Percentiles rank a stretch among this genome's conserved stretches.
Evolutionary conservation across 2,113 vertebrate species (phyloP).

Genomic region (Dipodomys spectabilis): DNA sequence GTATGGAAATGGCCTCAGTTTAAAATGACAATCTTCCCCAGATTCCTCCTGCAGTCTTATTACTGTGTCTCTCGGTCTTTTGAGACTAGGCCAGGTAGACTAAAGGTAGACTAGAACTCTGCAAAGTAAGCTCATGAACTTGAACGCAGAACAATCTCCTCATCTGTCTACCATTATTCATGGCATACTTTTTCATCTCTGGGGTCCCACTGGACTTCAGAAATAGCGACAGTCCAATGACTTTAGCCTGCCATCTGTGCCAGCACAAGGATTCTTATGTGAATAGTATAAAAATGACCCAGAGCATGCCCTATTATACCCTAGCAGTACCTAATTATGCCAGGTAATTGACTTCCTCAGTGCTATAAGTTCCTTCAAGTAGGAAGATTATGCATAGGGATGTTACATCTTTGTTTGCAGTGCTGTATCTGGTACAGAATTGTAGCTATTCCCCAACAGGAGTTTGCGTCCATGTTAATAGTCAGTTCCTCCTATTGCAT

Average conservation of each 20-base stretch:
- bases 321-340: not conserved
- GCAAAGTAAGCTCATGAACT: not conserved
- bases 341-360: not conserved
- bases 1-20: not conserved
- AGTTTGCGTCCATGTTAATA: not conserved
- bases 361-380: not conserved
- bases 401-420: not conserved
- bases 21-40: not conserved
- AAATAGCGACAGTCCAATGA: not conserved
- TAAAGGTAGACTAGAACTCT: too few species aligned
- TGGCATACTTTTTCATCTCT: not conserved
- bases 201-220: not conserved
- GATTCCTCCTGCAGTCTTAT: not conserved
- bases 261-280: not conserved
- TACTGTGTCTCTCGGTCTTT: accelerated
- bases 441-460: not conserved
- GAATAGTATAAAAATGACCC: not conserved
- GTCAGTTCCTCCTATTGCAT: not conserved
- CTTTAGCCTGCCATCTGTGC: not conserved
- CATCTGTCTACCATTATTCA: not conserved
- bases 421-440: not conserved
- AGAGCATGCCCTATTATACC: not conserved
- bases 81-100: not conserved
- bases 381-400: not conserved
- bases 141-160: not conserved